Evolutionary conservation across 2,113 vertebrate genomes (phyloP).

Genomic region (Axis porcinus): DNA sequence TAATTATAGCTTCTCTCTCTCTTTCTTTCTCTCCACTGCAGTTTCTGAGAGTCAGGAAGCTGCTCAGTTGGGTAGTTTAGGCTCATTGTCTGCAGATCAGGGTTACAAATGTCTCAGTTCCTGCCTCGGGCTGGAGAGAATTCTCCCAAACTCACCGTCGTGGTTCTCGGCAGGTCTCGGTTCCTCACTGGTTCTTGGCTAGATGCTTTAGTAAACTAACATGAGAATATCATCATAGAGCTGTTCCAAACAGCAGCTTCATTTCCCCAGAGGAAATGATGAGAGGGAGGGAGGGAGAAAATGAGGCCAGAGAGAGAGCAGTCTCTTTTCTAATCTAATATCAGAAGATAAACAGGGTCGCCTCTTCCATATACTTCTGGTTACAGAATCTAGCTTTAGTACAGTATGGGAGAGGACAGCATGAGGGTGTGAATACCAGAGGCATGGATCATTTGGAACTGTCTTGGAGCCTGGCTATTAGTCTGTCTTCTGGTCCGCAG

Average conservation of each 20-base stretch:
- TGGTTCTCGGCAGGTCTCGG: not conserved
- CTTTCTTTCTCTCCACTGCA: not conserved
- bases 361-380: not conserved
- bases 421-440: not conserved
- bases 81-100: not conserved
- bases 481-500: not conserved
- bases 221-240: not conserved
- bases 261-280: not conserved
- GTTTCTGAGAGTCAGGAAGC: not conserved
- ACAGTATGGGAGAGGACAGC: fast-evolving
- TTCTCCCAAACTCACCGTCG: not conserved
- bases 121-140: not conserved
- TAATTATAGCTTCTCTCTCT: not conserved
- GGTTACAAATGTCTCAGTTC: not conserved
- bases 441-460: not conserved
- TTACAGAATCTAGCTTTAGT: not conserved
- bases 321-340: not conserved
- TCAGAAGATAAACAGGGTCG: not conserved
- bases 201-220: not conserved
- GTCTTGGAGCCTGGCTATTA: not conserved
- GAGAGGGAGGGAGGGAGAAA: not conserved
- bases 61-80: not conserved
- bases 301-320: not conserved
- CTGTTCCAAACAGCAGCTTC: not conserved
- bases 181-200: not conserved